These are phyloP conservation scores for Alligator sinensis DNA, from an alignment of 2,113 vertebrate genomes.

Conservation along the genomic window DNA sequence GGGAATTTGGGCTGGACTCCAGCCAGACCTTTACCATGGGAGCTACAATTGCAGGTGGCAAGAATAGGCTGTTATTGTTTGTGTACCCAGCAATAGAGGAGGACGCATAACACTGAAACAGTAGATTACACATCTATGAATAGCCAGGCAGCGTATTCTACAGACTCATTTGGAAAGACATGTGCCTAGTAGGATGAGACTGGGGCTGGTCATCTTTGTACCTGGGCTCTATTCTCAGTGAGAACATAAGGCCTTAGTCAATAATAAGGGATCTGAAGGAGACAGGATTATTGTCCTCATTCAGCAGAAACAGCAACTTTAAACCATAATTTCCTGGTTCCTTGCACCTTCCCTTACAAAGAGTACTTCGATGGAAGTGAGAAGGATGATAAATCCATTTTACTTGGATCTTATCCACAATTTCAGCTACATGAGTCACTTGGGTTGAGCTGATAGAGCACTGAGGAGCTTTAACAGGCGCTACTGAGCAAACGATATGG, in stretches of 20 bases:
- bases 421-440: background rate
- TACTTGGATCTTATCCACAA: background rate
- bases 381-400: background rate
- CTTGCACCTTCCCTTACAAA: background rate
- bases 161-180: background rate
- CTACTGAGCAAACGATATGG: background rate
- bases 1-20: fast-evolving
- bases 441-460: background rate
- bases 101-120: background rate
- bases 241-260: background rate
- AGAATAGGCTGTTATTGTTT: background rate
- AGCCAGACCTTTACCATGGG: background rate
- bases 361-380: background rate
- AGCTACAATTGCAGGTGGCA: background rate
- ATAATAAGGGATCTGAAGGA: background rate
- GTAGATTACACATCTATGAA: background rate
- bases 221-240: background rate
- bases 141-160: background rate
- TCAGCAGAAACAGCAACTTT: too few species aligned
- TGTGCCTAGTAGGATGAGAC: background rate
- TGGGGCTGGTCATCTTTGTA: background rate
- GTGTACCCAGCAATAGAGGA: background rate
- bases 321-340: background rate
- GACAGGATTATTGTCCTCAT: background rate
- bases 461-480: background rate